Percentiles rank a stretch among this genome's conserved stretches.
Conservation (phyloP, 2,797 vertebrate genomes). For the Natrix natrix region DNA sequence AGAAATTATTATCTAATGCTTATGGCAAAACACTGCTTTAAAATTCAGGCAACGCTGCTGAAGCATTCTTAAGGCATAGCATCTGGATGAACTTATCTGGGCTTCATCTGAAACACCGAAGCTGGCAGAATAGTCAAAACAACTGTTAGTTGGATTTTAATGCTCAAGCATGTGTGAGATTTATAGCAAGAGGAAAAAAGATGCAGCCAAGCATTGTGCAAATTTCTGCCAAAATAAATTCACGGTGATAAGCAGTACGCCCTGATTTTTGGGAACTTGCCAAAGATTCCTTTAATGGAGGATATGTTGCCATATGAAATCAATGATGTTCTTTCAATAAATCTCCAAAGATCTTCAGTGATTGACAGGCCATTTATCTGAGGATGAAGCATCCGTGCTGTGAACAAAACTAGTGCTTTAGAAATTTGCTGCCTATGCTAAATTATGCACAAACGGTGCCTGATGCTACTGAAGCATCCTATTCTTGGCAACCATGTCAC, state of each 20-base stretch:
- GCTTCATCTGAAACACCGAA: not conserved
- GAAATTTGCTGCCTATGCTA: not conserved
- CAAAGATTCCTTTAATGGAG: not conserved
- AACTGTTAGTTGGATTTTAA: slow-evolving; percentile 11
- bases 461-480: not conserved
- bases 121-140: not conserved
- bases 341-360: not conserved
- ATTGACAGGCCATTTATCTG: not conserved
- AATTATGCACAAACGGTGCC: not conserved
- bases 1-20: not conserved
- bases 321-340: not conserved
- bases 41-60: not conserved
- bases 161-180: slow-evolving; percentile 6
- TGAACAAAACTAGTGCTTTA: not conserved
- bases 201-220: slow-evolving; percentile 34
- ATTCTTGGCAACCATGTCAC: not conserved
- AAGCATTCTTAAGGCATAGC: not conserved
- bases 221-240: slow-evolving; percentile 16
- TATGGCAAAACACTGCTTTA: not conserved
- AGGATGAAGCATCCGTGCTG: not conserved
- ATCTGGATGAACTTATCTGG: not conserved
- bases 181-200: slow-evolving; percentile 13
- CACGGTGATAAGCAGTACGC: not conserved
- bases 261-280: slow-evolving; percentile 7
- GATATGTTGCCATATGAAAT: not conserved